These are phyloP conservation scores for Tiphia femorata DNA, from an alignment of 2,888 invertebrate species.

Conservation along the genomic window DNA sequence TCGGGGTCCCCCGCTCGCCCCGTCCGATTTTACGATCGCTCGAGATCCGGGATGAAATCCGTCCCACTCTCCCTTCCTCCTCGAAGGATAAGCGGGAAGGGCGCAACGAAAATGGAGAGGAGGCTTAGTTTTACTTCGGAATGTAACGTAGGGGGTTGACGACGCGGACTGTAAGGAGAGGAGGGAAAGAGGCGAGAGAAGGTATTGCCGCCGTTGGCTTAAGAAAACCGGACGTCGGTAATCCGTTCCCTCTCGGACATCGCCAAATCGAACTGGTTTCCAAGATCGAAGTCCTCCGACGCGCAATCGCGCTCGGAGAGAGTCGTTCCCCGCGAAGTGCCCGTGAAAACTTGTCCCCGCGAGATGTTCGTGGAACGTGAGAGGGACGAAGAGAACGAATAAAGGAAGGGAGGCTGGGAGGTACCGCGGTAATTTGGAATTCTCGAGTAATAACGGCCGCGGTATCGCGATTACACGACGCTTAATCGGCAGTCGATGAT, in stretches of 20 bases:
- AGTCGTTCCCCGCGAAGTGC: not conserved
- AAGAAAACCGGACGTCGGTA: slow-evolving; percentile 41
- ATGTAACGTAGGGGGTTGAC: slow-evolving; percentile 13
- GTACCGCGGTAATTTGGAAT: slow-evolving; percentile 21
- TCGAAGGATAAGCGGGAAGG: too few relatives aligned
- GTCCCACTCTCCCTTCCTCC: not conserved
- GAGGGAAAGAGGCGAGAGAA: not conserved
- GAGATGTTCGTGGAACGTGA: not conserved
- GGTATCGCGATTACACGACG: slow-evolving; percentile 28
- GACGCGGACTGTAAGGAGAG: not conserved
- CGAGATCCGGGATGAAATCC: slow-evolving; percentile 13
- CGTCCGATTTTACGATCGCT: slow-evolving; percentile 40
- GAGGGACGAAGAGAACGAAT: not conserved
- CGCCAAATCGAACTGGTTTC: slow-evolving; percentile 42
- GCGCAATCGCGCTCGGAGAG: not conserved
- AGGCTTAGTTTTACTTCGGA: slow-evolving; percentile 35
- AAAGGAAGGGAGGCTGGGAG: not conserved
- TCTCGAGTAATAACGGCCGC: slow-evolving; percentile 26
- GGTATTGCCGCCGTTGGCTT: slow-evolving; percentile 21
- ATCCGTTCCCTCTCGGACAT: slow-evolving; percentile 32
- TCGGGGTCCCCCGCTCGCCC: slow-evolving; percentile 31
- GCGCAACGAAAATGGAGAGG: too few relatives aligned
- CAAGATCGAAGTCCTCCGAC: not conserved
- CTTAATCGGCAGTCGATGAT: slow-evolving; percentile 31
- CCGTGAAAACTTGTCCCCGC: not conserved